phyloP scores from a whole-genome alignment of 2,888 invertebrate genomes.

The Alviniconcha strummeri region DNA sequence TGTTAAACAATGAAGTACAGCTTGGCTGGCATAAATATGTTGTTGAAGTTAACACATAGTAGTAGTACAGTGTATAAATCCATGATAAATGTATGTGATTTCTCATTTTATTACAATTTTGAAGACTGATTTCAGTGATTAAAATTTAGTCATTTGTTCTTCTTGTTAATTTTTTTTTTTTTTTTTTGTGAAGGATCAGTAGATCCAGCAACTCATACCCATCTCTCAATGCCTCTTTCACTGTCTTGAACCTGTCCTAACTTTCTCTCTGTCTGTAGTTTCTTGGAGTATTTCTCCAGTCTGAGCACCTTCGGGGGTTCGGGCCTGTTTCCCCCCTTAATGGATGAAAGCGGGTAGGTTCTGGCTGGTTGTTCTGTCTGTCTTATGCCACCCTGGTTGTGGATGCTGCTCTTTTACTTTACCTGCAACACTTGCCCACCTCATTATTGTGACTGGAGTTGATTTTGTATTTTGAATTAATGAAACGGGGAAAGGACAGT shows the following conservation, averaged over 20 bases:
- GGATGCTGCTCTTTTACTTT: not conserved
- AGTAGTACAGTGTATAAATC: too few relatives aligned
- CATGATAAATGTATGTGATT: too few relatives aligned
- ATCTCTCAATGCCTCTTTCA: too few relatives aligned
- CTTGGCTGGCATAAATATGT: too few relatives aligned
- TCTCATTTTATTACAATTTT: too few relatives aligned
- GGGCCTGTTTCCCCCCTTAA: constrained; percentile 18
- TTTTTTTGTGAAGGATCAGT: too few relatives aligned
- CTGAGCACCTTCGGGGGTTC: constrained; percentile 25
- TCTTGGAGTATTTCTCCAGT: constrained; percentile 24
- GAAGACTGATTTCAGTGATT: too few relatives aligned
- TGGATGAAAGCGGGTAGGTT: constrained; percentile 25
- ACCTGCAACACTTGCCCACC: not conserved
- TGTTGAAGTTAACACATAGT: too few relatives aligned
- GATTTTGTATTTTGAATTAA: not conserved
- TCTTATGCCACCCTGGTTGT: not conserved
- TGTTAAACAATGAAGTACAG: too few relatives aligned
- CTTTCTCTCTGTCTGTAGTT: constrained; percentile 22
- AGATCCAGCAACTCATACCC: too few relatives aligned
- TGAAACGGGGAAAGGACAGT: not conserved
- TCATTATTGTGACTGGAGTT: not conserved
- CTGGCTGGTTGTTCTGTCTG: not conserved
- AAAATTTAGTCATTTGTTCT: too few relatives aligned
- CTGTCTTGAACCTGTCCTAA: not conserved
- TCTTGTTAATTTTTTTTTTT: too few relatives aligned